Conservation (phyloP, 1,140 invertebrate genomes). For the Drosophila ananassae region DNA sequence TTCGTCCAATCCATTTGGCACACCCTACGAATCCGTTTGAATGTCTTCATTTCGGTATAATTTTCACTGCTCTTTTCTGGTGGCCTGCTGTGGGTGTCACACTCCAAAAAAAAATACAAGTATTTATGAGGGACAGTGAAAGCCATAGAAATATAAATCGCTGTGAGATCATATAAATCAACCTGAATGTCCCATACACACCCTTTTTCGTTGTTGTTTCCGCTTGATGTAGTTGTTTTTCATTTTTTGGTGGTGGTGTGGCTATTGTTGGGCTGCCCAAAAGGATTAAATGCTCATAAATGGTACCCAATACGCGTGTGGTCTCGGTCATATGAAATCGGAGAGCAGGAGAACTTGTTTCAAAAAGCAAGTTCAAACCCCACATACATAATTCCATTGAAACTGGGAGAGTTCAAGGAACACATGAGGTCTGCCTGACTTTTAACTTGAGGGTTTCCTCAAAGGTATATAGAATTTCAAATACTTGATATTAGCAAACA, state of each 20-base stretch:
- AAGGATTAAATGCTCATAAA: constrained; percentile 73
- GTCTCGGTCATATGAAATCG: constrained; percentile 18
- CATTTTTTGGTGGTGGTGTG: constrained; percentile 10
- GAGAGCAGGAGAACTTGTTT: constrained; percentile 47
- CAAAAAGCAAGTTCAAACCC: constrained; percentile 28
- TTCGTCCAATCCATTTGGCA: constrained; percentile 40
- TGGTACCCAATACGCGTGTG: constrained; percentile 42
- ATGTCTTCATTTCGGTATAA: constrained; percentile 68
- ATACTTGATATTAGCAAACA: not conserved
- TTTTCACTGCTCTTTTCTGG: constrained; percentile 39
- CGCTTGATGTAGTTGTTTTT: constrained; percentile 33
- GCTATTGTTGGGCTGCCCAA: constrained; percentile 44
- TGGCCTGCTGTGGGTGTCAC: constrained; percentile 52
- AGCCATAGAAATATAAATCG: constrained; percentile 73
- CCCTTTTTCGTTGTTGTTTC: constrained; percentile 53
- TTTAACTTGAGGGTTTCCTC: not conserved
- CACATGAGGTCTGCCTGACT: constrained; percentile 9
- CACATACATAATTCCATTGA: constrained; percentile 30
- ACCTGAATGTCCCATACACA: constrained; percentile 55
- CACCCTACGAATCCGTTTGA: constrained; percentile 48
- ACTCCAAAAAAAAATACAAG: constrained; percentile 21
- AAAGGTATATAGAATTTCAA: not conserved
- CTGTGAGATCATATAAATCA: constrained; percentile 61
- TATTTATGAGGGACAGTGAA: constrained; percentile 69
- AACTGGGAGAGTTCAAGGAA: constrained; percentile 41